Evolutionary conservation across 2,888 invertebrate species (phyloP), one percentile per base, ranked within the genome.

Genomic region (Molorchus minor): DNA sequence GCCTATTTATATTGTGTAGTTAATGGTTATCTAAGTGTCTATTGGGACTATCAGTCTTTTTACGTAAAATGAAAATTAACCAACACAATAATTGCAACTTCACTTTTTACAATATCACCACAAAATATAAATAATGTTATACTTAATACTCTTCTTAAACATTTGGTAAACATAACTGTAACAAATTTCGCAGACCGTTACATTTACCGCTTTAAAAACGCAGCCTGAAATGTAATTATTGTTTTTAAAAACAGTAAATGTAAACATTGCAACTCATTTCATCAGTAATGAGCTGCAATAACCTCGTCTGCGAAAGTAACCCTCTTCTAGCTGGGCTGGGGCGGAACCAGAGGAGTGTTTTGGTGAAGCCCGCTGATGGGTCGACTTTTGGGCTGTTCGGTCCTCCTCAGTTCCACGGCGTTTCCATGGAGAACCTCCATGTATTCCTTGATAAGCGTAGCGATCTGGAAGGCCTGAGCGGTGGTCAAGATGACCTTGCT

Each of bases 401-500:
- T 67, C 58, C 77, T 70, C 60, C 77, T 72, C 58, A 74, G 61
- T 62, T 79, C 79, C 40, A 74, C 71, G 33, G 69, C 68, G 41
- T 68, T 68, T 12, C 69, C 71, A 40, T 72, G 71, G 36, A 72
- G 57, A 45, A 89, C 89, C 77, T 89, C 88, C 68, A 88, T 88
- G 81, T 96, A 96, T 81, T 96, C 96, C 77, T 92, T 90, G 73
- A 96, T 94, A 64, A 96, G 85, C 57, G 93, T 94, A 57, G 94
- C 93, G 77, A 96, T 95, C 83, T 96, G 95, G 82, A 93, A 92
- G 60, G 95, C 95, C 91, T 96, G 80, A 3, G 94, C 92, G 4
- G 96, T 96, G 57, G 94, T 93, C 65, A 97, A 87, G 77, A 96
- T 94, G 61, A 95, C 94, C 83, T 95, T 75, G 78, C 93, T 94